Base-by-base conservation (phyloP, 2,113 vertebrate species). In the Ahaetulla prasina region DNA sequence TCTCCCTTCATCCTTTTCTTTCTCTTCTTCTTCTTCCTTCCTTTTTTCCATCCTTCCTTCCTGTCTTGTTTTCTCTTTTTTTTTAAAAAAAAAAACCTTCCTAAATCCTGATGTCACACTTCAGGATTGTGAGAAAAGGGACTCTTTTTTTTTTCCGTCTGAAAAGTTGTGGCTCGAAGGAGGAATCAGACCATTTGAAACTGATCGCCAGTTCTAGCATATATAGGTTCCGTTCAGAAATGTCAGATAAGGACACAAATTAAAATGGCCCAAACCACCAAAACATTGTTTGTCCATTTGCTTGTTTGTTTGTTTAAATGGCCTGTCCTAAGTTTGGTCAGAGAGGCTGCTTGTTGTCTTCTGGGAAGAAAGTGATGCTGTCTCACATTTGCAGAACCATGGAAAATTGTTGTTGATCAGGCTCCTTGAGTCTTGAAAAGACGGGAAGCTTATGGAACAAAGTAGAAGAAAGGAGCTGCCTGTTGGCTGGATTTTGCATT, bases 1-100 rank as follows among this genome's bases (percentile, higher is more conserved):
- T n/a, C 27, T 4, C 10, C 11, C 30, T n/a, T 4, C 4, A 2
- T 45, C 5, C 1, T 8, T 45, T 6, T 3, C 2, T 43, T 18
- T 30, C 22, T 85, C 3, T 30, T 3, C n/a, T n/a, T 84, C 16
- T 25, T 5, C 8, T 45, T 85, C 20, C 11, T 7, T 84, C 14
- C 74, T 43, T 43, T 12, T n/a, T 84, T 84, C 4, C 9, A 8
- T n/a, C 8, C 35, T 43, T 27, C 23, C 23, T 85, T 49, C 23
- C 43, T 85, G 45, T 25, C 84, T 47, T 85, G 18, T 39, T 80
- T 80, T 43, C 74, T 43, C 16, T 20, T 80, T 39, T 80, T 27
- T 80, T 10, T 53, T 25, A 25, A 25, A 8, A 60, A 68, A 80
- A 80, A 74, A 22, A 39, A 8, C 7, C 35, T 39, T 43, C 74